These are phyloP conservation scores for Oxygymnocypris stewartii DNA, from an alignment of 2,113 vertebrate genomes.

Conservation along the genomic window DNA sequence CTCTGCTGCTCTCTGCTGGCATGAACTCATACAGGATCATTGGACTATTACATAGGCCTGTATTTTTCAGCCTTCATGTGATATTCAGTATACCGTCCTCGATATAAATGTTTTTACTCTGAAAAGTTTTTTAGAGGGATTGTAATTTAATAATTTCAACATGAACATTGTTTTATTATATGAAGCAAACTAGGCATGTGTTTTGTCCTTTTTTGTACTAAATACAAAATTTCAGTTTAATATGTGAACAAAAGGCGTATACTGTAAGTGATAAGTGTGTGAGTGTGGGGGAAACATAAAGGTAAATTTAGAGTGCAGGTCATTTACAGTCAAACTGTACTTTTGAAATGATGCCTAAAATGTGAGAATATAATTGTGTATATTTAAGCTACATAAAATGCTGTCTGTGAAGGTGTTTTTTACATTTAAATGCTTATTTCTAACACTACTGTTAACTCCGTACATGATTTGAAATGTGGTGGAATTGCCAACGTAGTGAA, in stretches of 20 bases:
- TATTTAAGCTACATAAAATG: not conserved
- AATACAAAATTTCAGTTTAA: not conserved
- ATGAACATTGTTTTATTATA: not conserved
- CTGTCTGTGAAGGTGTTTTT: not conserved
- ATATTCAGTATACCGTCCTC: not conserved
- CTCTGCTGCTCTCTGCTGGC: slow-evolving; percentile 10
- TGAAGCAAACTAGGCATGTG: not conserved
- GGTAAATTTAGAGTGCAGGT: not conserved
- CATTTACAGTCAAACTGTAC: not conserved
- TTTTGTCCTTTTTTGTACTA: no score
- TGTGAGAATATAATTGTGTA: not conserved
- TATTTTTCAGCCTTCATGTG: not conserved
- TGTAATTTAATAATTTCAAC: not conserved
- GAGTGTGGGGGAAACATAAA: not conserved
- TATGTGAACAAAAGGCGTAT: not conserved
- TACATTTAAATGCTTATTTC: not conserved
- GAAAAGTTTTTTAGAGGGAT: not conserved
- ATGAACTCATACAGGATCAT: not conserved
- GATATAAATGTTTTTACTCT: not conserved
- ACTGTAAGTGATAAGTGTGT: not conserved
- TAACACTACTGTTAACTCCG: not conserved
- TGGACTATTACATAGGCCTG: not conserved
- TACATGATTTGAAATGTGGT: not conserved
- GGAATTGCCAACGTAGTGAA: not conserved
- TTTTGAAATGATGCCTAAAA: not conserved